Base-by-base conservation (phyloP, 1,140 invertebrate species). In the Sycophaga agraensis region DNA sequence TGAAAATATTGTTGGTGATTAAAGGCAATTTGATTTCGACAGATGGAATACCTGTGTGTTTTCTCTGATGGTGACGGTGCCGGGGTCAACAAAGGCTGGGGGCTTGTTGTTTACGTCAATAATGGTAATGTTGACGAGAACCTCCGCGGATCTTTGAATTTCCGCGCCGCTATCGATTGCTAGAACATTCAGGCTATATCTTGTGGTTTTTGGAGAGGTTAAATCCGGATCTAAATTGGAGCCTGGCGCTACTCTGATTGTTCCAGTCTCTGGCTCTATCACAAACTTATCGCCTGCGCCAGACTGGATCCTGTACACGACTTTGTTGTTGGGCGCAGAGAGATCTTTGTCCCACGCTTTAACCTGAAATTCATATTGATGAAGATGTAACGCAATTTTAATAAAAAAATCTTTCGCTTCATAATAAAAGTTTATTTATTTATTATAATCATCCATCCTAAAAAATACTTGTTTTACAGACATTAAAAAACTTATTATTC, bases 201-300 rank as follows among this genome's bases (percentile, higher is more conserved):
- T 74, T 6, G 82, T 87, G 17, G 84, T 88, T 73, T 89, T 90
- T 1, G 88, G 89, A 28, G 89, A 87, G 0, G 90, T 91, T n/a
- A 87, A 81, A 79, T 96, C 93, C 0, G 92, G 92, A 83, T 98
- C 94, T 40, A 98, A 84, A 64, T 86, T 88, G 0, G 94, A 93
- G 0, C 92, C 94, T 11, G 86, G 82, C 0, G 94, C 91, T 0
- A 96, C 89, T n/a, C 87, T 87, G 31, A 98, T 89, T 0, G 90
- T 82, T 0, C 95, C 95, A 0, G 85, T 87, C 68, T 89, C 87
- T 0, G 91, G 84, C 69, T 92, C 89, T 9, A 97, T 93, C 0
- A 92, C 86, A 77, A 98, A 98, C 81, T 97, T 97, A 72, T 97
- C 95, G 22, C 87, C 86, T 2, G 92, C 92, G 5, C 95, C 95